Percentiles rank a stretch among this genome's conserved stretches.
Evolutionary conservation across 2,797 vertebrate genomes (phyloP).

Genomic region (Rhyacichthys aspro): DNA sequence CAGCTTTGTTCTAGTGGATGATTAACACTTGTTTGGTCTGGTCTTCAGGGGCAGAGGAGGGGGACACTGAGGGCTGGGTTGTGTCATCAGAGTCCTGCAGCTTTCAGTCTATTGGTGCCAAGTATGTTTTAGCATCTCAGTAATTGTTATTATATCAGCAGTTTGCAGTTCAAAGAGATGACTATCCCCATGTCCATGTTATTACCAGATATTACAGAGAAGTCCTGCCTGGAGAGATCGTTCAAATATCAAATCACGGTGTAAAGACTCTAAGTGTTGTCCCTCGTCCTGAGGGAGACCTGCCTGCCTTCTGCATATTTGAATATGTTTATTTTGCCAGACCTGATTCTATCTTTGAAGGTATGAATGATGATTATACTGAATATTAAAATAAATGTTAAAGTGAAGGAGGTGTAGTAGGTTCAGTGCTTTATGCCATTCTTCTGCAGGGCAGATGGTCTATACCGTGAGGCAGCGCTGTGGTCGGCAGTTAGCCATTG

Average conservation of each 20-base stretch:
- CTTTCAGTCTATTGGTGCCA: constrained; percentile 97
- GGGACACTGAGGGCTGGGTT: constrained; percentile 96
- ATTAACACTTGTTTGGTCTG: constrained; percentile 28
- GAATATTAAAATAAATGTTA: neutral
- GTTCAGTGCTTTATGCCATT: neutral
- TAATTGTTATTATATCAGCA: neutral
- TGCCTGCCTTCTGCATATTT: constrained; percentile 96
- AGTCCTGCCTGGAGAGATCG: constrained; percentile 94
- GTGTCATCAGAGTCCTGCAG: constrained; percentile 98
- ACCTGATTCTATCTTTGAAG: constrained; percentile 97
- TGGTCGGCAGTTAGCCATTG: constrained; percentile 93
- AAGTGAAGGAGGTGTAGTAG: neutral
- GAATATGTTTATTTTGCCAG: constrained; percentile 99
- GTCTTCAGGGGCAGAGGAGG: constrained; percentile 81
- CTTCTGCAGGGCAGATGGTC: constrained; percentile 93
- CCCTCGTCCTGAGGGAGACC: constrained; percentile 86
- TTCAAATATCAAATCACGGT: constrained; percentile 92
- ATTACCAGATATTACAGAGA: constrained; percentile 91
- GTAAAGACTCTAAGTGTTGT: constrained; percentile 88
- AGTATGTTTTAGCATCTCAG: constrained; percentile 76
- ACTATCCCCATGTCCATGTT: neutral
- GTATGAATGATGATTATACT: constrained; percentile 29
- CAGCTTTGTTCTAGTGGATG: constrained; percentile 21
- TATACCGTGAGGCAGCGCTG: constrained; percentile 95
- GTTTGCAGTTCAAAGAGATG: neutral